phyloP scores from a whole-genome alignment of 2,888 invertebrate species.

The Sthenelais limicola region DNA sequence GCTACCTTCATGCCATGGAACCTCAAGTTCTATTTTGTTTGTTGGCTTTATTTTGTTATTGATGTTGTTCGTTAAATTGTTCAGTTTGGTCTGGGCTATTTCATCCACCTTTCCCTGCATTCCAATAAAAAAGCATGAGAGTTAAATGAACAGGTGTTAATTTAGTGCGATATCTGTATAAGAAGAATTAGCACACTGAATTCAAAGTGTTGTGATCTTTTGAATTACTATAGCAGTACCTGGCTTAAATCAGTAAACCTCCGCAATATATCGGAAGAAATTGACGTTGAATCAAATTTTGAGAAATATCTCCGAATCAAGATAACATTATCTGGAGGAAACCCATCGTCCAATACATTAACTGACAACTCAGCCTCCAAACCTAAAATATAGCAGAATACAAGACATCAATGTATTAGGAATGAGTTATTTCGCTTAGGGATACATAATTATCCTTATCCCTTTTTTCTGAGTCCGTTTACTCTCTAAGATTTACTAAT shows the following conservation, averaged over 20 bases:
- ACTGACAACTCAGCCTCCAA: slow-evolving; percentile 34
- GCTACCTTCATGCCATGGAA: slow-evolving; percentile 19
- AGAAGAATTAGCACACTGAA: no score
- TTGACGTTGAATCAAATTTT: not conserved
- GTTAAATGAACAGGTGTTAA: no score
- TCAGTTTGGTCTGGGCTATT: slow-evolving; percentile 23
- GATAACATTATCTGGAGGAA: slow-evolving; percentile 23
- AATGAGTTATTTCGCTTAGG: no score
- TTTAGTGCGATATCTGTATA: no score
- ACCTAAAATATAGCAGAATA: slow-evolving; percentile 9
- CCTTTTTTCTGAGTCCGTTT: no score
- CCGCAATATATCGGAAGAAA: no score
- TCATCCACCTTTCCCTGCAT: slow-evolving; percentile 31
- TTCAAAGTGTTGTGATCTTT: no score
- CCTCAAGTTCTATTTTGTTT: slow-evolving; percentile 20
- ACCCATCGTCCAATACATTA: slow-evolving; percentile 22
- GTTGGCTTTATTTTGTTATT: slow-evolving; percentile 22
- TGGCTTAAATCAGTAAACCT: no score
- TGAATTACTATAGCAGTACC: no score
- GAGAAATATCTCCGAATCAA: slow-evolving; percentile 28
- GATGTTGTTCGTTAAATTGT: slow-evolving; percentile 29
- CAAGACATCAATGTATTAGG: not conserved
- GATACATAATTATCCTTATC: no score
- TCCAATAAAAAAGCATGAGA: not conserved
- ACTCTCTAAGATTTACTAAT: no score